phyloP scores from a whole-genome alignment of 2,113 vertebrate species.

The Chaenocephalus aceratus region DNA sequence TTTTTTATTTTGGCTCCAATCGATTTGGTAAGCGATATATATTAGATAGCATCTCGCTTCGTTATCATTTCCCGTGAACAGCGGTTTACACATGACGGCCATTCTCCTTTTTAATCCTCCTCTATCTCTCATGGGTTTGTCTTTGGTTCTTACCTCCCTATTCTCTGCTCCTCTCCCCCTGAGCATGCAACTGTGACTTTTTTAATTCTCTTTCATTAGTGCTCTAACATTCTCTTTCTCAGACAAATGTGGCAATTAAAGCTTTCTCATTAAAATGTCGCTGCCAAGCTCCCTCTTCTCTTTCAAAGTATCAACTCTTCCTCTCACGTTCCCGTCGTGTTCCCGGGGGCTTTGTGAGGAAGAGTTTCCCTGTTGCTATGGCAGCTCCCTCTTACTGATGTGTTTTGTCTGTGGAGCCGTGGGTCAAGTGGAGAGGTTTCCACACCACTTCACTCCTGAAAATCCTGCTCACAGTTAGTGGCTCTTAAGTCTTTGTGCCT shows the following conservation, averaged over 20 bases:
- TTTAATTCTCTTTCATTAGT: constrained; percentile 46
- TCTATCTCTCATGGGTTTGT: constrained; percentile 34
- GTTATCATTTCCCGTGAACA: constrained; percentile 60
- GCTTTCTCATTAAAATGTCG: constrained; percentile 58
- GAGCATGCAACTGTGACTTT: constrained; percentile 11
- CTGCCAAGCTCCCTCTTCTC: constrained; percentile 13
- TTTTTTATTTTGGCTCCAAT: constrained; percentile 75
- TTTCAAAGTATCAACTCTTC: constrained; percentile 19
- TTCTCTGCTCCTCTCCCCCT: constrained; percentile 20
- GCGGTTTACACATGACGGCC: constrained; percentile 17
- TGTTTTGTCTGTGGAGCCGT: constrained; percentile 33
- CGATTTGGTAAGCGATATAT: constrained; percentile 74
- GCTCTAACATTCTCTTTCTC: constrained; percentile 39
- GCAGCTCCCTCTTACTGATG: constrained; percentile 49
- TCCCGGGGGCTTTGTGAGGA: constrained; percentile 12
- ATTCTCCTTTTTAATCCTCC: constrained; percentile 37
- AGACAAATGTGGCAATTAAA: constrained; percentile 67
- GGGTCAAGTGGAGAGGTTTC: constrained; percentile 55
- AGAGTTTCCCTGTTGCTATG: constrained; percentile 59
- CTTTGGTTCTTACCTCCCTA: neutral
- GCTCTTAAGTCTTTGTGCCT: constrained; percentile 18
- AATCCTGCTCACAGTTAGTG: constrained; percentile 11
- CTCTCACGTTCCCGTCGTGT: constrained; percentile 23
- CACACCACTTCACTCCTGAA: constrained; percentile 14
- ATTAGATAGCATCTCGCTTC: constrained; percentile 69